Conservation (phyloP, 2,797 vertebrate genomes). For the Discoglossus pictus region DNA sequence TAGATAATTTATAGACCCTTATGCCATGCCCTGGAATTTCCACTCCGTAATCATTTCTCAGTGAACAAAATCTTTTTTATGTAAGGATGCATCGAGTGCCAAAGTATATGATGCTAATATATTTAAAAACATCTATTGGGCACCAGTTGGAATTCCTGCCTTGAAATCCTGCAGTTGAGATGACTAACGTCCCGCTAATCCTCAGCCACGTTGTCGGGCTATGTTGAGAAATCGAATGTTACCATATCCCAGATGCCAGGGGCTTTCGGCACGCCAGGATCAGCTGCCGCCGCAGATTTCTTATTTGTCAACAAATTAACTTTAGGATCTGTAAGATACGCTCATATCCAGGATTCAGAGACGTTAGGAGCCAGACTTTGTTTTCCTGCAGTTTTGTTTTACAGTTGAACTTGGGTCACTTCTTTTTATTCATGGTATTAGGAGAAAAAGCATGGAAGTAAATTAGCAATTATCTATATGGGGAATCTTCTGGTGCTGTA, state of each 20-base stretch:
- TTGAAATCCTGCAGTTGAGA: constrained; percentile 25
- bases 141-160: constrained; percentile 25
- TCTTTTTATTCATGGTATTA: too few species aligned
- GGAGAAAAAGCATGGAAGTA: too few species aligned
- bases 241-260: constrained; percentile 22
- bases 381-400: too few species aligned
- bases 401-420: too few species aligned
- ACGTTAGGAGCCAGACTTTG: constrained; percentile 23
- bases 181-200: constrained; percentile 40
- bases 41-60: too few species aligned
- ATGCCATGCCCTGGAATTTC: too few species aligned
- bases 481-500: too few species aligned
- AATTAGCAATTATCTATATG: too few species aligned
- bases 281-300: constrained; percentile 33
- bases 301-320: constrained; percentile 47
- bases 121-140: constrained; percentile 11
- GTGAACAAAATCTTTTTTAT: constrained; percentile 28
- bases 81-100: not conserved
- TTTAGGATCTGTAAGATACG: constrained; percentile 29
- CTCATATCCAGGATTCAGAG: not conserved
- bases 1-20: too few species aligned
- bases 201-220: constrained; percentile 29
- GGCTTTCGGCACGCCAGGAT: not conserved
- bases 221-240: constrained; percentile 24
- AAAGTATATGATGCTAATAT: constrained; percentile 2